Conservation (phyloP, 2,113 vertebrate genomes). For the Larimichthys crocea region DNA sequence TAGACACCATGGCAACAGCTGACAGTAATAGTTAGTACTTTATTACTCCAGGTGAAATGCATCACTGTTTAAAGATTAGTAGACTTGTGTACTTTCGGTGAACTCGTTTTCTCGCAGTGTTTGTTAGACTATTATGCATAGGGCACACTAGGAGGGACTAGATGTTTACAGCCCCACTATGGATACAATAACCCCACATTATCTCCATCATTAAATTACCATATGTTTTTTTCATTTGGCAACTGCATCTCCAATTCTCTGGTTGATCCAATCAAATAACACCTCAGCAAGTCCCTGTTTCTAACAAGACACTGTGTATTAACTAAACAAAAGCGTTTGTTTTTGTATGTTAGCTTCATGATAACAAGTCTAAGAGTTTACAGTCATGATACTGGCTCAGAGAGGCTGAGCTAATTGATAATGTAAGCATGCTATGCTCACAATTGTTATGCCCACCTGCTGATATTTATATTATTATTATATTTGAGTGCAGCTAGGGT, state of each 20-base stretch:
- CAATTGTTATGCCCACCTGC: background rate
- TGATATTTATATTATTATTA: background rate
- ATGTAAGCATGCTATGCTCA: background rate
- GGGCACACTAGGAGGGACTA: background rate
- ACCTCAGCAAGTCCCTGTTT: background rate
- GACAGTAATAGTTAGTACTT: background rate
- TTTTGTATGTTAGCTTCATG: no score
- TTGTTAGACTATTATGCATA: background rate
- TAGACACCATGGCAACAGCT: conserved; percentile 22
- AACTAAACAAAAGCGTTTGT: no score
- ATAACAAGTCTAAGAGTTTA: no score
- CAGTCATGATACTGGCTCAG: background rate
- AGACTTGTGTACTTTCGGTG: background rate
- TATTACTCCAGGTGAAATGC: background rate
- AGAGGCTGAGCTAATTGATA: background rate
- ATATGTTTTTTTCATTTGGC: background rate
- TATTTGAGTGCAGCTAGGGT: background rate
- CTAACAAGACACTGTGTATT: no score
- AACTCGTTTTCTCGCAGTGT: background rate
- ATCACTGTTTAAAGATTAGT: background rate
- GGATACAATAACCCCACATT: conserved; percentile 20
- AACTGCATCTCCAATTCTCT: background rate
- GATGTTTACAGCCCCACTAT: background rate
- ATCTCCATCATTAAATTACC: background rate
- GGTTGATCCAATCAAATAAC: background rate